Evolutionary conservation across 2,888 invertebrate species (phyloP), one percentile per base, ranked within the genome.

Genomic region (Drosophila gaucha): DNA sequence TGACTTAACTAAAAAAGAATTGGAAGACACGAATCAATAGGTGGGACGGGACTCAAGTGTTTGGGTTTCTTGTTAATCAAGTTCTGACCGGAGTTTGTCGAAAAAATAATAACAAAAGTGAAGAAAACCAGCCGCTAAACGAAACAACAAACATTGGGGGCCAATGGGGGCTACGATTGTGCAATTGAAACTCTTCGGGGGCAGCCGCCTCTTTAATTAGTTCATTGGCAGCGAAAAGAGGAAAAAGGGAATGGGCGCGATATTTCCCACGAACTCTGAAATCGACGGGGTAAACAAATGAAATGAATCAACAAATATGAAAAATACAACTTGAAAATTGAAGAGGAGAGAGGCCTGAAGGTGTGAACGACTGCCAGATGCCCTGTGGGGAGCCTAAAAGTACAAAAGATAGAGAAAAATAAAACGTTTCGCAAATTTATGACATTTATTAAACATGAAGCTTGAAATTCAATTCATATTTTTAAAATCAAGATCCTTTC

Each of bases 191-290:
- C 74, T 67, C 64, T 55, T 50, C 33, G 33, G 51, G 56, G 49
- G 60, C 67, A 56, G 51, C 57, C 55, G 72, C 60, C 50, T 47
- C 68, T 80, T 83, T 85, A 89, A 89, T 87, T 87, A 87, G 88
- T 78, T 79, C 85, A 73, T 75, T 80, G 74, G 78, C 77, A 70
- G 67, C 60, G 36, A 43, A 41, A 22, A 47, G 14, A 41, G 10
- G 10, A 2, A 26, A 9, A 41, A 41, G 24, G 51, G 63, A 20
- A 58, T 47, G 78, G 82, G 83, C 65, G 88, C 77, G 65, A 82
- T 80, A 76, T 72, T 88, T 88, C 88, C 80, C 88, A 89, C 86
- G 89, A 86, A 78, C 62, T 73, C 62, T 51, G 67, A 44, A 65
- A 59, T 70, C 63, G 47, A 65, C 60, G 55, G 78, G 59, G 67